Conservation (phyloP, 1,140 invertebrate genomes). For the Probaryconus sp. region DNA sequence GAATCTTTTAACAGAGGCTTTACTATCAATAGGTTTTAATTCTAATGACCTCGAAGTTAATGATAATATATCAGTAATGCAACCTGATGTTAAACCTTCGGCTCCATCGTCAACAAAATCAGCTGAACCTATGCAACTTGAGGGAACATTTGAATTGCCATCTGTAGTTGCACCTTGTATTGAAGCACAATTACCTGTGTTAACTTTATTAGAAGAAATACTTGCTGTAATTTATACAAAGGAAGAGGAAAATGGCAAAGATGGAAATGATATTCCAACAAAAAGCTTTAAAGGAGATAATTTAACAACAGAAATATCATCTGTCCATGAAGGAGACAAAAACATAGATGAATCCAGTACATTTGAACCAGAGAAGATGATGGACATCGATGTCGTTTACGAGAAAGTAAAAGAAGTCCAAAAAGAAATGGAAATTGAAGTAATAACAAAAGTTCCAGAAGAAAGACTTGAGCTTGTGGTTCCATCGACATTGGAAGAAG, state of each 20-base stretch:
- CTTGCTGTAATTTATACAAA: slow-evolving; percentile 72
- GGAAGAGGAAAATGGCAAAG: slow-evolving; percentile 69
- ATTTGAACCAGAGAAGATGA: slow-evolving; percentile 54
- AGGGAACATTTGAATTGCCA: slow-evolving; percentile 64
- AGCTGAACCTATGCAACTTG: slow-evolving; percentile 52
- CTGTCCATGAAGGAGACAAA: slow-evolving; percentile 49
- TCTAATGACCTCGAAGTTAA: too few species aligned
- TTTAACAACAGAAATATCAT: slow-evolving; percentile 10
- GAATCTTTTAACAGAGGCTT: neutral
- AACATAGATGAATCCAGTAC: slow-evolving; percentile 52
- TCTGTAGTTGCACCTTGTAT: slow-evolving; percentile 62
- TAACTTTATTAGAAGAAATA: slow-evolving; percentile 75
- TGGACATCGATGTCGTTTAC: neutral
- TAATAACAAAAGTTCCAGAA: slow-evolving; percentile 30
- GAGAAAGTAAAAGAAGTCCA: neutral
- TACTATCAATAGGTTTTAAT: too few species aligned
- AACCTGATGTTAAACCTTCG: slow-evolving; percentile 7
- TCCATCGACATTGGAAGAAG: slow-evolving; percentile 40
- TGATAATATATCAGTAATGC: neutral
- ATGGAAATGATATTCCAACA: slow-evolving; percentile 60
- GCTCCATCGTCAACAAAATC: too few species aligned
- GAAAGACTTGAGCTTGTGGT: neutral
- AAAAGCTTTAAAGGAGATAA: slow-evolving; percentile 52
- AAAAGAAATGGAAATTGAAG: slow-evolving; percentile 39
- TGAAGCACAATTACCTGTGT: slow-evolving; percentile 69